phyloP scores from a whole-genome alignment of 2,888 invertebrate species.

The Agrotis ipsilon region DNA sequence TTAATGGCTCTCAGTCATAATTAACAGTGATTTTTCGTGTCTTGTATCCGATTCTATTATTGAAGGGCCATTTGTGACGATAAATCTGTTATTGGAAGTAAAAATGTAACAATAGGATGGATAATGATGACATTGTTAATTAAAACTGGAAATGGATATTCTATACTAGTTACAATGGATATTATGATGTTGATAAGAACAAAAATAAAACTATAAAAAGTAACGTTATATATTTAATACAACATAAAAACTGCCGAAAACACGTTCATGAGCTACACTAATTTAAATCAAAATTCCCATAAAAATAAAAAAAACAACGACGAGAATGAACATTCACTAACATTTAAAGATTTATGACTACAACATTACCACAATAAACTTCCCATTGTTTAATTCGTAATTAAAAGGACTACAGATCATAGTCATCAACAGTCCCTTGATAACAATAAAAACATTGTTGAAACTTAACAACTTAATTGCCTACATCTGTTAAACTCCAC shows the following conservation, averaged over 20 bases:
- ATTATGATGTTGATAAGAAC: neutral
- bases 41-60: constrained; percentile 27
- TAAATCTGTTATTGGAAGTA: constrained; percentile 21
- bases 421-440: constrained; percentile 76
- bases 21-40: constrained; percentile 58
- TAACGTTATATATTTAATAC: too few relatives aligned
- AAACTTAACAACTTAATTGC: constrained; percentile 89
- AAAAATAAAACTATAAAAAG: neutral
- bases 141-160: neutral
- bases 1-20: constrained; percentile 58
- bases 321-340: constrained; percentile 23
- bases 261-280: neutral
- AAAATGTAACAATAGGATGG: neutral
- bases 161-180: neutral
- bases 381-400: constrained; percentile 72
- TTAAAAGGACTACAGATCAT: constrained; percentile 73
- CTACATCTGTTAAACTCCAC: constrained; percentile 87
- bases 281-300: constrained; percentile 26
- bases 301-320: constrained; percentile 37
- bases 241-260: constrained; percentile 11
- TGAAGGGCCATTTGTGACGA: constrained; percentile 20
- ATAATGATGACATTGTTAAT: neutral
- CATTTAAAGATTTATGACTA: constrained; percentile 59
- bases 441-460: constrained; percentile 81
- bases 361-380: constrained; percentile 67